Evolutionary conservation across 2,113 vertebrate genomes (phyloP).

Genomic region (Calyptommatus sinebrachiatus): DNA sequence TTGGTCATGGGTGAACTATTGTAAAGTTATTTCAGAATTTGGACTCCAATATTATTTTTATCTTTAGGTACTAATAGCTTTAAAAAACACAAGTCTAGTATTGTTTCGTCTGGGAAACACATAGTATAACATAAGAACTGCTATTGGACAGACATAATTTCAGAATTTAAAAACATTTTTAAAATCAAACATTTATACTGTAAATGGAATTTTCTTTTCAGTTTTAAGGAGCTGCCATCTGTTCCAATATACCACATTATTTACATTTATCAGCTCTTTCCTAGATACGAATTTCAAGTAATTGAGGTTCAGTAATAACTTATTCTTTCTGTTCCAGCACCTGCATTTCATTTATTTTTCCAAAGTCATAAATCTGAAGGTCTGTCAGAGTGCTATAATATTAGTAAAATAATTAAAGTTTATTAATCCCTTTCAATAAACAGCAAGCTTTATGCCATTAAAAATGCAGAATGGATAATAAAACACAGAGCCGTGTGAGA

Average conservation of each 20-base stretch:
- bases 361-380: conserved; percentile 95
- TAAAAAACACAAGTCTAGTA: too few relatives aligned
- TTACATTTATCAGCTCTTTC: conserved; percentile 83
- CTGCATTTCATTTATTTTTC: conserved; percentile 99
- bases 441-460: conserved; percentile 74
- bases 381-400: conserved; percentile 94
- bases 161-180: conserved; percentile 37
- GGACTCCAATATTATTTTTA: too few relatives aligned
- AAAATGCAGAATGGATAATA: conserved; percentile 49
- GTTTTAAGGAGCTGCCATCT: conserved; percentile 46
- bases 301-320: conserved; percentile 99
- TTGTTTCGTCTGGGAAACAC: background rate
- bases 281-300: conserved; percentile 90
- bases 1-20: background rate
- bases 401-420: conserved; percentile 99
- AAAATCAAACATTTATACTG: conserved; percentile 38
- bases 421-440: conserved; percentile 89
- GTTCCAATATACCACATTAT: conserved; percentile 53
- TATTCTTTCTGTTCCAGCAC: conserved; percentile 99
- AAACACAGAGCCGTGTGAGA: conserved; percentile 21
- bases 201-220: conserved; percentile 29
- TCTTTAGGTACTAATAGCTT: background rate
- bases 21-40: background rate
- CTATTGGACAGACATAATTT: background rate
- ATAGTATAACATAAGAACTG: background rate